These are phyloP conservation scores for Drosophila sp. DNA, from an alignment of 1,140 invertebrate species.

Conservation along the genomic window DNA sequence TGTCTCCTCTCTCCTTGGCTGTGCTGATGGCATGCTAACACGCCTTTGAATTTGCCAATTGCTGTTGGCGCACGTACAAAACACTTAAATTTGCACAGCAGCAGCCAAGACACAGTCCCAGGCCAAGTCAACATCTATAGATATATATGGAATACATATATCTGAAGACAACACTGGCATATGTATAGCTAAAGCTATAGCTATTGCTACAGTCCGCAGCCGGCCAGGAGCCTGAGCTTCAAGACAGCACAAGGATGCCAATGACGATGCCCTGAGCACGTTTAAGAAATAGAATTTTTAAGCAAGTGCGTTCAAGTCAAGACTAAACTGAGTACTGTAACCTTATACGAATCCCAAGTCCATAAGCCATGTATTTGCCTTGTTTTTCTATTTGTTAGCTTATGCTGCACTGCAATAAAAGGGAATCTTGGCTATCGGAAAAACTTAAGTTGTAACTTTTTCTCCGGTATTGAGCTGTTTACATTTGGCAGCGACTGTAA, in stretches of 20 bases:
- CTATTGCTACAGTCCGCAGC: conserved; percentile 22
- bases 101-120: conserved; percentile 60
- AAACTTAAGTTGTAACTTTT: too few relatives aligned
- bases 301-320: conserved; percentile 63
- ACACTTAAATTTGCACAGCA: conserved; percentile 82
- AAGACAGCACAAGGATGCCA: conserved; percentile 59
- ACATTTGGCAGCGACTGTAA: too few relatives aligned
- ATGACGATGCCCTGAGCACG: conserved; percentile 55
- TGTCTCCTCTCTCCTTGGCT: neutral
- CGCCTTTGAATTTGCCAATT: conserved; percentile 84
- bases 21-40: conserved; percentile 82
- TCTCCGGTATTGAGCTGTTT: too few relatives aligned
- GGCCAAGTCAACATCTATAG: conserved; percentile 10
- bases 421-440: too few relatives aligned
- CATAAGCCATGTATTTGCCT: conserved; percentile 20
- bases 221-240: conserved; percentile 45
- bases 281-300: conserved; percentile 82
- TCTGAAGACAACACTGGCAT: conserved; percentile 15
- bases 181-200: conserved; percentile 24
- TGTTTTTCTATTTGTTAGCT: conserved; percentile 18
- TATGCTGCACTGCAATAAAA: neutral
- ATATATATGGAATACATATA: conserved; percentile 8
- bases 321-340: conserved; percentile 21
- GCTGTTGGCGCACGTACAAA: conserved; percentile 84
- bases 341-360: conserved; percentile 21